Percentiles rank a stretch among this genome's conserved stretches.
Evolutionary conservation across 2,888 invertebrate genomes (phyloP).

Genomic region (Miltochrista miniata): DNA sequence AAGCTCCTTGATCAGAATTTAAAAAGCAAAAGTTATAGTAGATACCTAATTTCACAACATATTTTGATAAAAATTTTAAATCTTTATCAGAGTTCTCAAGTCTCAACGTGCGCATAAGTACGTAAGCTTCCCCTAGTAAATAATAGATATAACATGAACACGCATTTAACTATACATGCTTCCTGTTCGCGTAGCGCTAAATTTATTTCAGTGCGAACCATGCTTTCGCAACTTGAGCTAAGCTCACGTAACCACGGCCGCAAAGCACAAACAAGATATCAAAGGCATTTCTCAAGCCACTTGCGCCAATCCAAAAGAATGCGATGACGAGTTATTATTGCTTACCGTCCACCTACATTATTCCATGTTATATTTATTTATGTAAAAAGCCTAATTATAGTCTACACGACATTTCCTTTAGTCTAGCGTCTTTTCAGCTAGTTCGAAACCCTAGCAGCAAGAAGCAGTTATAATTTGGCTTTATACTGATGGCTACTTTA

Average conservation of each 20-base stretch:
- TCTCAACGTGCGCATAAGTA: neutral
- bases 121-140: slow-evolving; percentile 42
- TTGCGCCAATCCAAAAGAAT: slow-evolving; percentile 21
- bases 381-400: too few relatives aligned
- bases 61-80: too few relatives aligned
- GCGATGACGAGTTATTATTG: slow-evolving; percentile 8
- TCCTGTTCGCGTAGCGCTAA: slow-evolving; percentile 67
- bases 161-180: slow-evolving; percentile 45
- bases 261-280: slow-evolving; percentile 52
- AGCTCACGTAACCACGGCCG: slow-evolving; percentile 69
- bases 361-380: neutral
- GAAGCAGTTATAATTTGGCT: too few relatives aligned
- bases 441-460: too few relatives aligned
- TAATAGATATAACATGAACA: slow-evolving; percentile 34
- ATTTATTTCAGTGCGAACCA: slow-evolving; percentile 66
- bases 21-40: too few relatives aligned
- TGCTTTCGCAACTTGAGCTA: slow-evolving; percentile 69
- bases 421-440: too few relatives aligned
- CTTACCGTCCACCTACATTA: neutral
- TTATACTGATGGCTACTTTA: too few relatives aligned
- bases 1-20: too few relatives aligned
- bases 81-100: too few relatives aligned
- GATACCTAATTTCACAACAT: too few relatives aligned
- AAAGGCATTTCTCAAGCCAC: slow-evolving; percentile 33
- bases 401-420: too few relatives aligned